Percentiles rank a stretch among this genome's conserved stretches.
Conservation (phyloP, 2,113 vertebrate species). For the Semnornis frantzii region DNA sequence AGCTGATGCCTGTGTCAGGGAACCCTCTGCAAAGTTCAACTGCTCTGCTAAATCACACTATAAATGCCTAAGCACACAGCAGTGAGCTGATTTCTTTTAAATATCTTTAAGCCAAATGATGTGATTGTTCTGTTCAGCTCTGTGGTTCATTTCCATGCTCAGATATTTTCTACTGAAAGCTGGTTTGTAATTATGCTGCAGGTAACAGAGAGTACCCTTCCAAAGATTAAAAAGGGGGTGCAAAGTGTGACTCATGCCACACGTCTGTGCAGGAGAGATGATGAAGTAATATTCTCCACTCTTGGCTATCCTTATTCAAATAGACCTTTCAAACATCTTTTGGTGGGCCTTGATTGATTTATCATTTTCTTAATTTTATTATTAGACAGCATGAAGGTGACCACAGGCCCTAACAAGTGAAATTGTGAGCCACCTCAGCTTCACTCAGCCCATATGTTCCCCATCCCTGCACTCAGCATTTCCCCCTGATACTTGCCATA, state of each 20-base stretch:
- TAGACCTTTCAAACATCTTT: not conserved
- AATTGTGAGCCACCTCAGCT: not conserved
- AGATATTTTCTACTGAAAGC: not conserved
- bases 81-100: not conserved
- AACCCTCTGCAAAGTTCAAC: not conserved
- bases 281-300: not conserved
- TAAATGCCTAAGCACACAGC: not conserved
- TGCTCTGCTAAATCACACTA: not conserved
- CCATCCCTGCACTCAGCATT: not conserved
- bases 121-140: not conserved
- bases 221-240: not conserved
- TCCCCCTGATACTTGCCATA: not conserved
- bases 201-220: not conserved
- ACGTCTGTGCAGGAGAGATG: not conserved
- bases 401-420: not conserved
- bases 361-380: not conserved
- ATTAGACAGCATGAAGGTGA: not conserved
- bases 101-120: not conserved
- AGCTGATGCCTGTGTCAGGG: not conserved
- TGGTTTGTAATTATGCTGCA: not conserved
- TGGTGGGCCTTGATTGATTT: not conserved
- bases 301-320: not conserved
- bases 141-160: not conserved
- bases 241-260: not conserved
- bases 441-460: not conserved